These are phyloP conservation scores for Anas platyrhynchos DNA, from an alignment of 2,113 vertebrate genomes.

Conservation along the genomic window DNA sequence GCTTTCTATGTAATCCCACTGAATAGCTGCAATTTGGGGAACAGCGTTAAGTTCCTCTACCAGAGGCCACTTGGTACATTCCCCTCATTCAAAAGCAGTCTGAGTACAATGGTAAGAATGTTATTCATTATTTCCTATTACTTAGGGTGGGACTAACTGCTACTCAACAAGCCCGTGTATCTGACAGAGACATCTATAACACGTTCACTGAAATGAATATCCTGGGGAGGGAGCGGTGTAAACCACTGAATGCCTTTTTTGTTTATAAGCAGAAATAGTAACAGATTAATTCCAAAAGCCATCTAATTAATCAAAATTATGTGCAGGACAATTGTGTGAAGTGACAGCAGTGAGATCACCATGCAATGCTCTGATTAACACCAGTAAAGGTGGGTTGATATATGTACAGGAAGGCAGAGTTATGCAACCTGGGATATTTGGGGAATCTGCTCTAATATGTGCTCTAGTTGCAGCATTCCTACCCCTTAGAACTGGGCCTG, in stretches of 20 bases:
- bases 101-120: constrained; percentile 17
- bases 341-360: background rate
- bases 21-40: constrained; percentile 13
- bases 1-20: constrained; percentile 21
- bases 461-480: background rate
- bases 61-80: constrained; percentile 23
- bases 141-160: background rate
- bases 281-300: background rate
- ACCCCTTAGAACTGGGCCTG: background rate
- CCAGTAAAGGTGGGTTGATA: accelerated
- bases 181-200: constrained; percentile 5
- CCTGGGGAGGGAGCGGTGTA: background rate
- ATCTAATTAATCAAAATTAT: background rate
- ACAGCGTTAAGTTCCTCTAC: constrained; percentile 43
- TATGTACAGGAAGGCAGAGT: background rate
- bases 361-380: background rate
- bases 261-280: background rate
- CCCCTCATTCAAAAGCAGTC: constrained; percentile 49
- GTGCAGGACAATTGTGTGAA: background rate
- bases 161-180: background rate
- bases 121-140: constrained; percentile 49
- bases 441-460: background rate
- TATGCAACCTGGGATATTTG: background rate
- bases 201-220: background rate
- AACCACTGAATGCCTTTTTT: background rate